Percentiles rank a stretch among this genome's conserved stretches.
phyloP scores from a whole-genome alignment of 2,797 vertebrate genomes.

The Pterois miles region DNA sequence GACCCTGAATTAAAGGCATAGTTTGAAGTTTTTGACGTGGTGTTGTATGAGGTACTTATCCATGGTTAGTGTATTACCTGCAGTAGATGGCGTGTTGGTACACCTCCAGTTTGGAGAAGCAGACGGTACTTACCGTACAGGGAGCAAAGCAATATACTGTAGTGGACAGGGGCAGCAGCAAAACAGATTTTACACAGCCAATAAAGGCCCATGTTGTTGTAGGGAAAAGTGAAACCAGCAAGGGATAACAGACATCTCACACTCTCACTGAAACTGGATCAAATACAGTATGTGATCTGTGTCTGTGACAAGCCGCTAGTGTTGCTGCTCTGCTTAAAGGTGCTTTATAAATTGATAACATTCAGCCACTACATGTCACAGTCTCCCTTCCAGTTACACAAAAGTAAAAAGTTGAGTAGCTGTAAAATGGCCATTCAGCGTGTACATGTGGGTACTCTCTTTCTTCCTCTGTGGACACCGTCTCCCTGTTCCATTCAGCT shows the following conservation, averaged over 20 bases:
- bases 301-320: background rate
- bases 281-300: background rate
- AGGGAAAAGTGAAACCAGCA: background rate
- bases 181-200: background rate
- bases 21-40: background rate
- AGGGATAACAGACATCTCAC: background rate
- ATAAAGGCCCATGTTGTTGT: background rate
- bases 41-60: background rate
- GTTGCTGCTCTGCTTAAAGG: background rate
- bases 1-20: background rate
- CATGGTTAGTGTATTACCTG: background rate
- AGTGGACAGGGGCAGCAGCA: background rate
- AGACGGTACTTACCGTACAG: background rate
- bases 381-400: background rate
- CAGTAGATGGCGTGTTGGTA: background rate
- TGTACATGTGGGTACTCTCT: background rate
- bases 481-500: slow-evolving; percentile 2
- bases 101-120: background rate
- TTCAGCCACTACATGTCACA: background rate
- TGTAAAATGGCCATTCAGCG: background rate
- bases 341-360: background rate
- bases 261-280: background rate
- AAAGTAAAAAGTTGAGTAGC: background rate
- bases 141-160: background rate
- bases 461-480: background rate